phyloP scores from a whole-genome alignment of 2,113 vertebrate species.

The Albula goreensis region DNA sequence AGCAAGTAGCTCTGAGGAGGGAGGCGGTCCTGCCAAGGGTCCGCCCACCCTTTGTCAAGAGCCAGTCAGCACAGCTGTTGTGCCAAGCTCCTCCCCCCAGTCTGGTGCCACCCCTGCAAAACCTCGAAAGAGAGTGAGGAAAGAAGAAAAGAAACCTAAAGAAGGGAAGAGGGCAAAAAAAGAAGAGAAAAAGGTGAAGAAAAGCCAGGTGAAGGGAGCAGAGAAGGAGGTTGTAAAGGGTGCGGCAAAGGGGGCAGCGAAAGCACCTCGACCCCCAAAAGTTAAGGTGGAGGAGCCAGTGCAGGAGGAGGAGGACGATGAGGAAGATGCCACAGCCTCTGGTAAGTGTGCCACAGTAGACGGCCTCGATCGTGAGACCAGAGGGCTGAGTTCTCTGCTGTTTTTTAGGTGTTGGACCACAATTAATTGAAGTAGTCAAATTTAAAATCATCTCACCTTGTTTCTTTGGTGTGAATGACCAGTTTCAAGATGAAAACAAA shows the following conservation, averaged over 20 bases:
- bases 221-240: slow-evolving; percentile 32
- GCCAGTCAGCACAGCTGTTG: neutral
- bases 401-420: too few species aligned
- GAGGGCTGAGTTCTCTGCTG: too few species aligned
- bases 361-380: neutral
- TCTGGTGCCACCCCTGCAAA: neutral
- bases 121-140: slow-evolving; percentile 11
- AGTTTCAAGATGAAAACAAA: too few species aligned
- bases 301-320: slow-evolving; percentile 1
- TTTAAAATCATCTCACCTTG: too few species aligned
- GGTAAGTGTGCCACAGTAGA: slow-evolving; percentile 31
- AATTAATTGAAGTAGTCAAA: too few species aligned
- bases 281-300: slow-evolving; percentile 31
- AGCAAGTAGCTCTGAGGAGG: neutral
- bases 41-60: neutral
- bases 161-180: slow-evolving; percentile 50
- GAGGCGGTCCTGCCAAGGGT: neutral
- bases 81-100: neutral
- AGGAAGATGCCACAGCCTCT: slow-evolving; percentile 31
- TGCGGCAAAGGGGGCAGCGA: slow-evolving; percentile 49
- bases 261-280: slow-evolving; percentile 34
- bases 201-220: slow-evolving; percentile 29
- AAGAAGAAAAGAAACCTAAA: neutral
- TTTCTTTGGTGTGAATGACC: too few species aligned
- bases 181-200: slow-evolving; percentile 42